Evolutionary conservation across 1,140 invertebrate genomes (phyloP).

Genomic region (Doryteuthis pealeii): DNA sequence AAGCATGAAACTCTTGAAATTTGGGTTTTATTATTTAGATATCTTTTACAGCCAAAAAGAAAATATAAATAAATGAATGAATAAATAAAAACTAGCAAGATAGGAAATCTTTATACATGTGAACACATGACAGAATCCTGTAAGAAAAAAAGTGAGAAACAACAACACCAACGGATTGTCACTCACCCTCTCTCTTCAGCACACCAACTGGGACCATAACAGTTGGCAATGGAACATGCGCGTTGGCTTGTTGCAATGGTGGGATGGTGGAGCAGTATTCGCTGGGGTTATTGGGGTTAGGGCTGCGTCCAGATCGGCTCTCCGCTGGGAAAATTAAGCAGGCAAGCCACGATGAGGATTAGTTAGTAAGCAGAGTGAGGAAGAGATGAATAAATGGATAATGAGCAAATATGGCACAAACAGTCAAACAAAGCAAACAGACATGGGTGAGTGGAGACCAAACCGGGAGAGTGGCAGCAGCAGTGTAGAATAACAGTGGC

Average conservation of each 20-base stretch:
- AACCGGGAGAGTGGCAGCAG: background rate
- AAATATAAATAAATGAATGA: no score
- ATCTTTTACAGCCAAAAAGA: no score
- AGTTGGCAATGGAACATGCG: constrained; percentile 68
- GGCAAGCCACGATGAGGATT: constrained; percentile 26
- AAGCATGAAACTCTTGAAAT: no score
- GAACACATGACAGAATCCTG: no score
- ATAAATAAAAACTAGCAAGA: no score
- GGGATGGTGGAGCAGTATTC: constrained; percentile 88
- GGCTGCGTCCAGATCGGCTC: constrained; percentile 52
- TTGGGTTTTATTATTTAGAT: no score
- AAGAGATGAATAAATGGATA: background rate
- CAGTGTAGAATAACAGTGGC: background rate
- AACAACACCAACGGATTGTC: background rate
- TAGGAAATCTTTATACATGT: no score
- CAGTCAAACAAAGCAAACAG: constrained; percentile 20
- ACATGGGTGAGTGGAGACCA: background rate
- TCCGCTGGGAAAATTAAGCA: constrained; percentile 28
- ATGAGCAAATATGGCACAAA: constrained; percentile 12
- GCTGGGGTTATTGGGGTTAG: constrained; percentile 86
- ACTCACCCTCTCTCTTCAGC: constrained; percentile 66
- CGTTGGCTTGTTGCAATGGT: constrained; percentile 71
- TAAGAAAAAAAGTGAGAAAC: background rate
- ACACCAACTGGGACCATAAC: constrained; percentile 86
- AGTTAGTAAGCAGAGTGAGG: background rate